These are phyloP conservation scores for Rhabditoides inermis DNA, from an alignment of 2,888 invertebrate genomes.

Conservation along the genomic window DNA sequence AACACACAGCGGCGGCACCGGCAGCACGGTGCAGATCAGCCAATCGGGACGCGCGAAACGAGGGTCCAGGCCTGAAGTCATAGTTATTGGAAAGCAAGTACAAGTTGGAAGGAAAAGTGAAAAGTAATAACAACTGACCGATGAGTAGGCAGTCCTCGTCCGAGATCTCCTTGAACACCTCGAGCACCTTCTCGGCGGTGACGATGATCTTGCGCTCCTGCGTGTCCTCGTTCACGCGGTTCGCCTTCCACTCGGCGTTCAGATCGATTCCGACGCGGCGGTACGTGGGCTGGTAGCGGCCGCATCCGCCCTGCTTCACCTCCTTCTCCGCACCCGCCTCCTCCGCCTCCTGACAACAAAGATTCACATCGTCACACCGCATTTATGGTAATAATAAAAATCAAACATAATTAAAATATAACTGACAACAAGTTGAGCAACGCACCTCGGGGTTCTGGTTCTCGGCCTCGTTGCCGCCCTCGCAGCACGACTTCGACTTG, in stretches of 20 bases:
- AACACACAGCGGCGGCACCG: conserved; percentile 90
- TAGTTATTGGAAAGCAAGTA: too few relatives aligned
- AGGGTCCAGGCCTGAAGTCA: conserved; percentile 78
- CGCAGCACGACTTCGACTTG: conserved; percentile 94
- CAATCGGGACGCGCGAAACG: conserved; percentile 82
- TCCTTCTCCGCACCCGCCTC: conserved; percentile 53
- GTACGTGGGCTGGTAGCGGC: conserved; percentile 90
- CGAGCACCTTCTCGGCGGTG: conserved; percentile 90
- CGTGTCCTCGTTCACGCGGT: conserved; percentile 92
- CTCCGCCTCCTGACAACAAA: conserved; percentile 10
- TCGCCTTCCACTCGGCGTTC: conserved; percentile 88
- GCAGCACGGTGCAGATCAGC: conserved; percentile 95
- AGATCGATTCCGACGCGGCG: conserved; percentile 81
- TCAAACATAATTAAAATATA: too few relatives aligned
- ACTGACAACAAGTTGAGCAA: neutral
- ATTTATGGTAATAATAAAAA: too few relatives aligned
- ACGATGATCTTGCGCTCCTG: conserved; percentile 88
- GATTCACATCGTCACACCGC: too few relatives aligned
- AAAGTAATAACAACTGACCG: conserved; percentile 13
- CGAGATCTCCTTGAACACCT: conserved; percentile 82
- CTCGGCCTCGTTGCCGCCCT: conserved; percentile 78
- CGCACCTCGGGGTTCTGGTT: conserved; percentile 12
- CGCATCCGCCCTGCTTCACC: conserved; percentile 86
- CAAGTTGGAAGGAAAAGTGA: neutral
- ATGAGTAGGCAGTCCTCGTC: conserved; percentile 87